Evolutionary conservation across 2,888 invertebrate species (phyloP), one percentile per base, ranked within the genome.

Genomic region (Blera fallax): DNA sequence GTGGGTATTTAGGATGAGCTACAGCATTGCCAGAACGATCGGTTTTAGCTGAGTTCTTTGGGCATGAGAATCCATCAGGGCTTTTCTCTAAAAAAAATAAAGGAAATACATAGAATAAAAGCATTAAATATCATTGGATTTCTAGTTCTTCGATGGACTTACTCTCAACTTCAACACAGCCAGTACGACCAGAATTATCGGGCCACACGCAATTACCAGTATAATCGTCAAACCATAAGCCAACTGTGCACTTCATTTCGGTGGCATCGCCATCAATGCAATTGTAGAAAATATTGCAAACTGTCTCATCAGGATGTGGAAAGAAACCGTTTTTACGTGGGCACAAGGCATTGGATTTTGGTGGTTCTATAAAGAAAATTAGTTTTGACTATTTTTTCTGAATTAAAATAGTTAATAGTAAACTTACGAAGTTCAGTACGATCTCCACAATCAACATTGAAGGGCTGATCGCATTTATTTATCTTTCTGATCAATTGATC

Each of bases 131-230:
- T 14, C 24, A 3, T n/a, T 40, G 6, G n/a, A 10, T 34, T n/a
- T 4, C 52, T 3, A 24, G 10, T 43, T 48, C 16, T 10, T 27
- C 4, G 1, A 27, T 21, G 5, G 52, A 93, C 94, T 93, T 90
- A 94, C 94, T 94, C 24, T 93, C 93, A 87, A 93, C 93, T 32
- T 91, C 92, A 87, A 93, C 92, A 92, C 96, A 96, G 89, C 96
- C 96, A 90, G 95, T 94, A 89, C 97, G 95, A 88, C 95, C 95
- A 40, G 96, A 96, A 10, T 95, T 92, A 81, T 95, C 96, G 3
- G 97, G 97, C 98, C 98, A 98, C 67, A 97, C 97, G 91, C 98
- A 98, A 69, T 96, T 97, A 73, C 97, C 97, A 50, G 95, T 95
- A 93, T 95, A 96, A 91, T 97, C 97, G 90, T 98, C 97, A 92